Percentiles rank a stretch among this genome's conserved stretches.
These are phyloP conservation scores for Drosophila borborema DNA, from an alignment of 2,888 invertebrate genomes.

Conservation along the genomic window DNA sequence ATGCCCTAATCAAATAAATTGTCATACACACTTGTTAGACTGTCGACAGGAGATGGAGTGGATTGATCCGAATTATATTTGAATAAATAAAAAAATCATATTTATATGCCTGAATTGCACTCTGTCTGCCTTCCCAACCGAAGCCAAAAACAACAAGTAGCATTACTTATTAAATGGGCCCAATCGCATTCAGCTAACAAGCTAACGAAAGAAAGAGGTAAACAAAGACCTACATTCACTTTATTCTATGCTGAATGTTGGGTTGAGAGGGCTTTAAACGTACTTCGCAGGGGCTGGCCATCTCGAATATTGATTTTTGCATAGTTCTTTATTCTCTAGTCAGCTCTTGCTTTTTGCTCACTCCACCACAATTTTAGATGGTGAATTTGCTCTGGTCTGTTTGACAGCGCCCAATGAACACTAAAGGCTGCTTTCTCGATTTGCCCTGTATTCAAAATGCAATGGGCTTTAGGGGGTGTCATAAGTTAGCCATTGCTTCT, in stretches of 20 bases:
- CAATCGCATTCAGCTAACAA: constrained; percentile 17
- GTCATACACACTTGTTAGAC: constrained; percentile 36
- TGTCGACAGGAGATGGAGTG: neutral
- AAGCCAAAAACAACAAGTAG: constrained; percentile 7
- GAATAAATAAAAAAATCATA: constrained; percentile 9
- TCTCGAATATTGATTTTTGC: constrained; percentile 59
- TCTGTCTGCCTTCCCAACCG: neutral
- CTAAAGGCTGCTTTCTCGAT: constrained; percentile 23
- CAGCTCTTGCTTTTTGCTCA: constrained; percentile 2
- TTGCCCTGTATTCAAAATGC: neutral
- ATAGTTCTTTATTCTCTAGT: constrained; percentile 6
- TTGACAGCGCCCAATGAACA: constrained; percentile 32
- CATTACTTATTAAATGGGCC: constrained; percentile 19
- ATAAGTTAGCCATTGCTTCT: neutral
- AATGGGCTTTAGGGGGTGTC: neutral
- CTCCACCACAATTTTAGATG: constrained; percentile 9
- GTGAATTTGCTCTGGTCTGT: constrained; percentile 15
- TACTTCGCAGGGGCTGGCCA: constrained; percentile 45
- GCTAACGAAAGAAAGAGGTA: constrained; percentile 28
- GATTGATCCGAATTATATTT: constrained; percentile 17
- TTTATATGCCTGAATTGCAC: neutral
- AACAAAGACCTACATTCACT: constrained; percentile 14
- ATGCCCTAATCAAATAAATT: constrained; percentile 62
- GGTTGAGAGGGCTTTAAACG: constrained; percentile 3
- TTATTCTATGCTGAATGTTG: neutral